Percentiles rank a stretch among this genome's conserved stretches.
Evolutionary conservation across 2,797 vertebrate genomes (phyloP).

Genomic region (Platyrinchus mystaceus): DNA sequence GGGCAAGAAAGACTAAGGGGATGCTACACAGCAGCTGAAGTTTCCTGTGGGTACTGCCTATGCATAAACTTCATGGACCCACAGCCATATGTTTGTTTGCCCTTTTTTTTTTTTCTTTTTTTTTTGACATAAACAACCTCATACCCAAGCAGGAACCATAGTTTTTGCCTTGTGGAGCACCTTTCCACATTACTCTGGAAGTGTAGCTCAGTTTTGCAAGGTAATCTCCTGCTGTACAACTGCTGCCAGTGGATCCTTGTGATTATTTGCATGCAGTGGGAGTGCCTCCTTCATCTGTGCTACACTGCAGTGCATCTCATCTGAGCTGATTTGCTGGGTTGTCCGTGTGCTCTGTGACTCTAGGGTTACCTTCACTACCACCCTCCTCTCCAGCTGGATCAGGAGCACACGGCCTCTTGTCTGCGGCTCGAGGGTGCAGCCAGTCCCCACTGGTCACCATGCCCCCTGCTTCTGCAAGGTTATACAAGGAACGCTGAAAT

Average conservation of each 20-base stretch:
- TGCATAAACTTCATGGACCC: background rate
- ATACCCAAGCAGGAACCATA: background rate
- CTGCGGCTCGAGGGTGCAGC: background rate
- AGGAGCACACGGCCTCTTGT: accelerated
- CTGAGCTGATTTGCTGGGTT: background rate
- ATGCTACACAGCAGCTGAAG: background rate
- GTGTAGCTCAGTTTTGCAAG: background rate
- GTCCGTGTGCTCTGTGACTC: background rate
- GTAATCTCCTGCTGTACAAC: background rate
- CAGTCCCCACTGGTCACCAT: background rate
- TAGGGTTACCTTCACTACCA: background rate
- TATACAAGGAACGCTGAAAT: slow-evolving; percentile 21
- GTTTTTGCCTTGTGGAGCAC: background rate
- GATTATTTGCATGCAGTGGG: background rate
- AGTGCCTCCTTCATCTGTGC: background rate
- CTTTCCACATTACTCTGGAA: background rate
- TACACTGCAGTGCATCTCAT: background rate
- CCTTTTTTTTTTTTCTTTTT: too few relatives aligned
- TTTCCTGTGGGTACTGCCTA: background rate
- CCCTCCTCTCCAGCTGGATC: background rate
- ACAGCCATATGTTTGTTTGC: background rate
- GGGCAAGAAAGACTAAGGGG: background rate
- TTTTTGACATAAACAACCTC: background rate
- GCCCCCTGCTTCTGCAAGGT: background rate
- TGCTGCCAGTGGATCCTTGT: background rate